Base-by-base conservation (phyloP, 2,113 vertebrate genomes). In the Irena cyanogastra region DNA sequence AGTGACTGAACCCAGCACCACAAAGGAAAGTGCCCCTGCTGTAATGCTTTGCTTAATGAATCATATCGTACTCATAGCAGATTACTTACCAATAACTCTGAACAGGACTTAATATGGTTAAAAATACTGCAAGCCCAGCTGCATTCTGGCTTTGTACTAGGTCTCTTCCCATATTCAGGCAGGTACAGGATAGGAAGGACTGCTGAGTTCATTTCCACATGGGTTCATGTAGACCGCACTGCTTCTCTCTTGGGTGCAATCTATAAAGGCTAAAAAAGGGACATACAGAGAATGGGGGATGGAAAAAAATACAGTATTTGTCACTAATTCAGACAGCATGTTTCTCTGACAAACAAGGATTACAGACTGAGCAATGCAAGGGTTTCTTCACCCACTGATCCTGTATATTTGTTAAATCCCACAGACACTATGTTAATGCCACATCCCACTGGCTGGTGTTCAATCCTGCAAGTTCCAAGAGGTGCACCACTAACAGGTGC, bases 1-100 rank as follows among this genome's bases (percentile, higher is more conserved):
- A 79, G 39, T 53, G 60, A 70, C 39, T 74, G 45, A 91, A 91
- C 19, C 21, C 26, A 61, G 52, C 13, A 54, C 15, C 35, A 71
- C 54, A 68, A 78, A 76, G n/a, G 11, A 31, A 89, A 88, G 27
- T 37, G 27, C 13, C 31, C 45, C 52, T 50, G 44, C 16, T 78
- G 31, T 49, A 89, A 82, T 24, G 31, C 17, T 63, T 68, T 68
- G 47, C 28, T 76, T 83, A 50, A 72, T 33, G 35, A 80, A 86
- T 70, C 63, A 64, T 22, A 66, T n/a, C 12, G 28, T 10, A 74
- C 14, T 53, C 53, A 69, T 23, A 90, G 78, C 30, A 83, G 54
- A 92, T 44, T 66, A 93, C 90, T 91, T 87, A 91, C 87, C 59
- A 59, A 53, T 60, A 74, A 68, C 68, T 89, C 81, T 81, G 68